Percentiles rank a stretch among this genome's conserved stretches.
These are phyloP conservation scores for Conchocele bisecta DNA, from an alignment of 2,888 invertebrate genomes.

Conservation along the genomic window DNA sequence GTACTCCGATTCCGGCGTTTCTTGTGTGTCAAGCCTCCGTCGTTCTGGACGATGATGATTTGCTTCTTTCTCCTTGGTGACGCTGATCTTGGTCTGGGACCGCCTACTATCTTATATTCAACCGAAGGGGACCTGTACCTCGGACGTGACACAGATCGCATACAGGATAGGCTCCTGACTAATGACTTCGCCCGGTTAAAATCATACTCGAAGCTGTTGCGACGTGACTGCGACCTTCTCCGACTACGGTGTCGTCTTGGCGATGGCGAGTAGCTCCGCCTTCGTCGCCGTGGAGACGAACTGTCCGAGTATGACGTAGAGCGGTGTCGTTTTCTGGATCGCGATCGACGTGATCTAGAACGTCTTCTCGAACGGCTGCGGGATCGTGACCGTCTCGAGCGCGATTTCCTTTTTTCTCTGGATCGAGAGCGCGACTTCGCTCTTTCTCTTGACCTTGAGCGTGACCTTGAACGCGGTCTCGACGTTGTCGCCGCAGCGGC, in stretches of 20 bases:
- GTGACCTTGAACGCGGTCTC: constrained; percentile 14
- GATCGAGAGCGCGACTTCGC: constrained; percentile 23
- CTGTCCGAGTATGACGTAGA: constrained; percentile 33
- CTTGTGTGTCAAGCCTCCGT: neutral
- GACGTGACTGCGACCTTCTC: constrained; percentile 30
- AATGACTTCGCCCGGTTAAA: constrained; percentile 50
- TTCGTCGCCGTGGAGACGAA: constrained; percentile 28
- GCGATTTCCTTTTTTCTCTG: constrained; percentile 22
- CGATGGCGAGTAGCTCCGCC: constrained; percentile 35
- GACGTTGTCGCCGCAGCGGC: constrained; percentile 41
- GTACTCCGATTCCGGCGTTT: constrained; percentile 30
- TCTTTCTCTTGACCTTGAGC: neutral
- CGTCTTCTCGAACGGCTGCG: constrained; percentile 30
- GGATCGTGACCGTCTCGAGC: constrained; percentile 8
- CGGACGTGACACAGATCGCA: constrained; percentile 40
- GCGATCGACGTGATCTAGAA: constrained; percentile 15
- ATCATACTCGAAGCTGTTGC: constrained; percentile 55
- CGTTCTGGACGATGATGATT: constrained; percentile 52
- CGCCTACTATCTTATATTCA: constrained; percentile 34
- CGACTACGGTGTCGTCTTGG: constrained; percentile 23
- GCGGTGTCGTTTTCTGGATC: constrained; percentile 35
- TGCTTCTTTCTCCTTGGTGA: constrained; percentile 46
- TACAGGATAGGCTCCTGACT: constrained; percentile 50
- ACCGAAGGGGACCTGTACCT: constrained; percentile 36
- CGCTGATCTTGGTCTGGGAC: constrained; percentile 24